Percentiles rank a stretch among this genome's conserved stretches.
These are phyloP conservation scores for Bombyx mandarina DNA, from an alignment of 1,140 invertebrate species.

Conservation along the genomic window DNA sequence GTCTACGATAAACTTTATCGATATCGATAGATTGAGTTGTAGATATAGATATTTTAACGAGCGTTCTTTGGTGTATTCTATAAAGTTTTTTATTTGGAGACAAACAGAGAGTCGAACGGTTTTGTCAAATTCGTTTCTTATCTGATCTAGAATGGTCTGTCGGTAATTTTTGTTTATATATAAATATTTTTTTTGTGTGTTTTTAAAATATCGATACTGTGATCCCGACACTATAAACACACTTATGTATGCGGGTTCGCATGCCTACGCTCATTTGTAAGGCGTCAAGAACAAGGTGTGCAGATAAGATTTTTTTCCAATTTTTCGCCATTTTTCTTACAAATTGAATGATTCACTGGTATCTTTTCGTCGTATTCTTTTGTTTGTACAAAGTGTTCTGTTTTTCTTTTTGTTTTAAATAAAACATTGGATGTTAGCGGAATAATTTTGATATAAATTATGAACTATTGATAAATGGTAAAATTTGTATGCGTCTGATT, in stretches of 20 bases:
- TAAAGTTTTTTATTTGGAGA: neutral
- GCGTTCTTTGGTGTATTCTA: neutral
- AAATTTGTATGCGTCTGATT: too few relatives aligned
- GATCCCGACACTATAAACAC: slow-evolving; percentile 2
- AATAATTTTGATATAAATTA: too few relatives aligned
- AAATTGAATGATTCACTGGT: slow-evolving; percentile 5
- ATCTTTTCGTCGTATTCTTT: too few relatives aligned
- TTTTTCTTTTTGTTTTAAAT: neutral
- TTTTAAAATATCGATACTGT: neutral
- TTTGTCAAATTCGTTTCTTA: neutral
- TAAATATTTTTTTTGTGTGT: neutral
- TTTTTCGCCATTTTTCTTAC: slow-evolving; percentile 8
- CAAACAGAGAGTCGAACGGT: neutral
- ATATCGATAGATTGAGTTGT: slow-evolving; percentile 1
- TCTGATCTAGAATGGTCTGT: neutral
- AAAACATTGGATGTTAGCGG: neutral
- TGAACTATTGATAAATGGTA: too few relatives aligned
- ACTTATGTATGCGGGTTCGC: slow-evolving; percentile 17
- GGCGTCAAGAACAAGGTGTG: slow-evolving; percentile 23
- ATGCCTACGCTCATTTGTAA: slow-evolving; percentile 20
- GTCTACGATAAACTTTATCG: neutral
- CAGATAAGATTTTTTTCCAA: slow-evolving; percentile 26
- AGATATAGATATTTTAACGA: neutral
- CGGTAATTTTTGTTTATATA: neutral
- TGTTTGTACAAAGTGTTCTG: too few relatives aligned